These are phyloP conservation scores for Petrocephalus microphthalmus DNA, from an alignment of 2,113 vertebrate species.

Conservation along the genomic window DNA sequence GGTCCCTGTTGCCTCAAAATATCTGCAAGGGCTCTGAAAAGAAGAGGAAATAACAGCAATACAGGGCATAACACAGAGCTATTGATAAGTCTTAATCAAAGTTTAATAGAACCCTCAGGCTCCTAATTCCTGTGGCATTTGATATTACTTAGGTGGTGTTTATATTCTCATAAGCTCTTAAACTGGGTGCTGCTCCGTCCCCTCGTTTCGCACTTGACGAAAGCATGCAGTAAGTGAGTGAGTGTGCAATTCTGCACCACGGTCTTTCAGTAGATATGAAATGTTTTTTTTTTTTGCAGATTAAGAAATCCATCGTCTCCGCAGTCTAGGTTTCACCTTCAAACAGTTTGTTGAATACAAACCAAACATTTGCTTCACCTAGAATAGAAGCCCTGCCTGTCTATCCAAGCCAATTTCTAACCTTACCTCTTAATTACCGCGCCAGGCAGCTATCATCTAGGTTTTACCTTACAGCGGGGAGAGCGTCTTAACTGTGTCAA, in stretches of 20 bases:
- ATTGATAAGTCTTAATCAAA: background rate
- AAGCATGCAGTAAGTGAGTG: background rate
- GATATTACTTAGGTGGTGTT: background rate
- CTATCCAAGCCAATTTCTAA: background rate
- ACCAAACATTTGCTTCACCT: background rate
- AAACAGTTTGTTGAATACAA: background rate
- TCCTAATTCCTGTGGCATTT: background rate
- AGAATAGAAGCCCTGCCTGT: background rate
- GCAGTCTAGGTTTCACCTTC: background rate
- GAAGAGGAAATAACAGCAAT: conserved; percentile 19
- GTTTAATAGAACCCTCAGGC: background rate
- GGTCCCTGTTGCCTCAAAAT: conserved; percentile 94
- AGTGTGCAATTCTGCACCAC: background rate
- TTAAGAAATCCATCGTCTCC: background rate
- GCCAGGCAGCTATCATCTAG: background rate
- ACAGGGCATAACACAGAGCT: background rate
- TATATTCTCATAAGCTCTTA: background rate
- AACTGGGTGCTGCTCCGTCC: background rate
- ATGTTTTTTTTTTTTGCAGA: background rate
- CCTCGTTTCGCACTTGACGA: background rate
- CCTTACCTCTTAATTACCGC: background rate
- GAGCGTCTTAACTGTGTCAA: conserved; percentile 58
- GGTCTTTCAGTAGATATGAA: background rate
- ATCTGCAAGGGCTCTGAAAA: conserved; percentile 87
- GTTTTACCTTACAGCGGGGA: conserved; percentile 46